Percentiles rank a stretch among this genome's conserved stretches.
phyloP scores from a whole-genome alignment of 2,113 vertebrate species.

The Oreotragus oreotragus region DNA sequence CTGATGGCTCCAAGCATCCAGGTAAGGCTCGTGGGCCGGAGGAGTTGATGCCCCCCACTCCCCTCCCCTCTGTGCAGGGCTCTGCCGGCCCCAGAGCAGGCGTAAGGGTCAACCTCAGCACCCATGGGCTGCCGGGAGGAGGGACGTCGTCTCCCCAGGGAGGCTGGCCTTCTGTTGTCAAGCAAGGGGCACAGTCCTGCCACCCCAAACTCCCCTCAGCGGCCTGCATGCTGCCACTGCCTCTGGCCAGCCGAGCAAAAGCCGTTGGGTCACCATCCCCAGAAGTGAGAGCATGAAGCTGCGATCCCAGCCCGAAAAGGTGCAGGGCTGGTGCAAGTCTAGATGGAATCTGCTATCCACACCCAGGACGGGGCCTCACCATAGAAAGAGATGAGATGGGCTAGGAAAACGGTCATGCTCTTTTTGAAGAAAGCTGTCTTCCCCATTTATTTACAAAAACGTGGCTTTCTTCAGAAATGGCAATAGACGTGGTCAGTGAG shows the following conservation, averaged over 20 bases:
- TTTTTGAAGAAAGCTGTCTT: neutral
- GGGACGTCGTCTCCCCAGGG: neutral
- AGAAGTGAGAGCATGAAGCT: neutral
- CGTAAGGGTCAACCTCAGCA: neutral
- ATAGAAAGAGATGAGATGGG: fast-evolving
- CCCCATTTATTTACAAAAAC: neutral
- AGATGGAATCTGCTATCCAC: neutral
- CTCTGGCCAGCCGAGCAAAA: neutral
- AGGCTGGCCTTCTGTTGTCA: neutral
- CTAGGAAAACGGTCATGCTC: neutral
- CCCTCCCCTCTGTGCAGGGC: too few relatives aligned
- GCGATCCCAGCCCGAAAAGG: neutral
- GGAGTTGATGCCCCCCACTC: neutral
- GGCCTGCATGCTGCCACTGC: neutral
- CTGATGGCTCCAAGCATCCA: neutral
- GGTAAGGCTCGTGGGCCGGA: fast-evolving
- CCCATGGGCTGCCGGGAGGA: neutral
- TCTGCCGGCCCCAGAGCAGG: neutral
- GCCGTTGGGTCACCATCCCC: fast-evolving
- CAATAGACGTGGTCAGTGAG: neutral
- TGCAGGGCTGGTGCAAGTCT: neutral
- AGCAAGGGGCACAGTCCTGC: neutral
- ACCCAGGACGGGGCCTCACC: fast-evolving
- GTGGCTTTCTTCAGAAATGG: neutral
- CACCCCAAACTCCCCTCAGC: neutral